A percentile compares a stretch with the other conserved stretches of the same genome.
Evolutionary conservation across 2,888 invertebrate genomes (phyloP).

Genomic region (Tenodera sinensis): DNA sequence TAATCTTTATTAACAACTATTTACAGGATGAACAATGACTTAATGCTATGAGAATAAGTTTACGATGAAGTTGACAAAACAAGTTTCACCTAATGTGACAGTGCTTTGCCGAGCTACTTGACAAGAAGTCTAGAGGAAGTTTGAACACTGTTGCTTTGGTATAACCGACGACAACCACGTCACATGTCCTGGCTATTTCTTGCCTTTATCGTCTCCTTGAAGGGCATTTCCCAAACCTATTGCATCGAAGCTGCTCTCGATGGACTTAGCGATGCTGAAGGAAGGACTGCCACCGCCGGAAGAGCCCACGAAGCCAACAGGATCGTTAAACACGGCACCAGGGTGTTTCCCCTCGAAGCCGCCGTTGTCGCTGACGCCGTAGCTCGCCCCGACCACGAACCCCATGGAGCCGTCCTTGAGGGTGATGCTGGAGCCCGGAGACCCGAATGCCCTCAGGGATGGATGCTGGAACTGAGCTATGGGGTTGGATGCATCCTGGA

Average conservation of each 20-base stretch:
- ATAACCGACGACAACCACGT: neutral
- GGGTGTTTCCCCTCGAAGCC: neutral
- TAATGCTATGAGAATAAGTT: neutral
- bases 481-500: neutral
- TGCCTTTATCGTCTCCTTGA: neutral
- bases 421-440: neutral
- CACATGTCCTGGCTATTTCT: neutral
- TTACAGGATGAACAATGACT: neutral
- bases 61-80: too few species aligned
- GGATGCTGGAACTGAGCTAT: neutral
- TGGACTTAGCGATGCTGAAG: slow-evolving; percentile 8
- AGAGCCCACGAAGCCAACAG: neutral
- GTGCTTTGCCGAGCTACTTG: too few species aligned
- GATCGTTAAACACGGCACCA: neutral
- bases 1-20: neutral
- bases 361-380: neutral
- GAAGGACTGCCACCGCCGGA: neutral
- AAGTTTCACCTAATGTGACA: too few species aligned
- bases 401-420: slow-evolving; percentile 9
- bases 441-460: neutral
- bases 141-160: neutral
- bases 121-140: too few species aligned
- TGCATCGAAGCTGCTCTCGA: neutral
- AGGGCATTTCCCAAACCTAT: neutral
- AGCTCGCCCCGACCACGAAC: slow-evolving; percentile 1